These are phyloP conservation scores for Kradibia gibbosae DNA, from an alignment of 1,140 invertebrate species.

Conservation along the genomic window DNA sequence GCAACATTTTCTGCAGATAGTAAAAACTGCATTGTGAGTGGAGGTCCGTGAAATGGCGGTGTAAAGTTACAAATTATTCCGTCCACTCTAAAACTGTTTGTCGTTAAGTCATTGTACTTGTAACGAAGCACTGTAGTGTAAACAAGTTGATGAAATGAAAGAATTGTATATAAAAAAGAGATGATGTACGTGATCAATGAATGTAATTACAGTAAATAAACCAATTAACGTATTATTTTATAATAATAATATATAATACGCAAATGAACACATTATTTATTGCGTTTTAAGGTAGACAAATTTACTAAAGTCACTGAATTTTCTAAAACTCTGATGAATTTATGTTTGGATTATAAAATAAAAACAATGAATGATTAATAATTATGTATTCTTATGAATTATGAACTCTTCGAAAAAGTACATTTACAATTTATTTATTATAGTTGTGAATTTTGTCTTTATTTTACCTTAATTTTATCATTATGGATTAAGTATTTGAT, in stretches of 20 bases:
- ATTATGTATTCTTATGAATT: too few species aligned
- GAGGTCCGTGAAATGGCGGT: slow-evolving; percentile 81
- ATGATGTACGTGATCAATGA: neutral
- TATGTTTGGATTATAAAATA: neutral
- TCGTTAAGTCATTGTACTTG: slow-evolving; percentile 82
- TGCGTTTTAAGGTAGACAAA: neutral
- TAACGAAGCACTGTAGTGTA: slow-evolving; percentile 22
- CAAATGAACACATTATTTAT: neutral
- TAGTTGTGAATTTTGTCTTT: too few species aligned
- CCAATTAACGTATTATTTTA: too few species aligned
- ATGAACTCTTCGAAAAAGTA: too few species aligned
- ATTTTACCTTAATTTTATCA: too few species aligned
- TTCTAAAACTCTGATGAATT: neutral
- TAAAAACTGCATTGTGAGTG: slow-evolving; percentile 74
- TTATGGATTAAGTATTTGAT: too few species aligned
- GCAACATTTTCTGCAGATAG: neutral
- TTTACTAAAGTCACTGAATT: neutral
- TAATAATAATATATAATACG: too few species aligned
- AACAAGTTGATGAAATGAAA: neutral
- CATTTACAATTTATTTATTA: too few species aligned
- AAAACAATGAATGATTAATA: too few species aligned
- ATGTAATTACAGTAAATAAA: neutral
- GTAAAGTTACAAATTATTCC: slow-evolving; percentile 66
- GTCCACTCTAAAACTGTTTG: slow-evolving; percentile 78
- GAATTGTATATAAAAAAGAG: neutral